phyloP scores from a whole-genome alignment of 2,797 vertebrate genomes.

The Lycodopsis pacificus region DNA sequence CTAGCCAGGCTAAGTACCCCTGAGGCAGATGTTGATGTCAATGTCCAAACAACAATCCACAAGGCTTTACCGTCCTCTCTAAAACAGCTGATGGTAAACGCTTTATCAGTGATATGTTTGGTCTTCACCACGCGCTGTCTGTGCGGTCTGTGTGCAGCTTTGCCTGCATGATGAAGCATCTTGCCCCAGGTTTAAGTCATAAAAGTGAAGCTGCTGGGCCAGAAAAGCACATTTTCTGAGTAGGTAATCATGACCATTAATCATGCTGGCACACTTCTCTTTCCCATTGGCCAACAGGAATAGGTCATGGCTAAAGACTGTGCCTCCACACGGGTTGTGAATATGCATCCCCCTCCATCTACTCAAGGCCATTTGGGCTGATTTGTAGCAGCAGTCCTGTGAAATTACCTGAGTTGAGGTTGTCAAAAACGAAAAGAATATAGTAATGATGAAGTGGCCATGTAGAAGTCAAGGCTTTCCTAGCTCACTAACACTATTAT shows the following conservation, averaged over 20 bases:
- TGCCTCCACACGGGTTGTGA: slow-evolving; percentile 54
- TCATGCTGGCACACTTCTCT: slow-evolving; percentile 80
- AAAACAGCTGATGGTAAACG: slow-evolving; percentile 58
- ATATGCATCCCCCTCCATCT: slow-evolving; percentile 58
- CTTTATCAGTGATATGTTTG: slow-evolving; percentile 61
- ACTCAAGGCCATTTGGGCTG: slow-evolving; percentile 69
- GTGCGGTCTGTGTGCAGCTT: slow-evolving; percentile 59
- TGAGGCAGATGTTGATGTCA: slow-evolving; percentile 35
- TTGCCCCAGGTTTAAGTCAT: slow-evolving; percentile 85
- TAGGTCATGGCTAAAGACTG: slow-evolving; percentile 80
- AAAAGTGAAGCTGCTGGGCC: slow-evolving; percentile 85
- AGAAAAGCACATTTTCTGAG: slow-evolving; percentile 89
- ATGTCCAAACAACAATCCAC: slow-evolving; percentile 33
- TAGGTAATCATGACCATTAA: slow-evolving; percentile 91
- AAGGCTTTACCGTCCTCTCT: slow-evolving; percentile 41
- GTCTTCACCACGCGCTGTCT: slow-evolving; percentile 59
- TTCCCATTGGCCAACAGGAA: slow-evolving; percentile 80
- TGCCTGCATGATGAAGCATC: slow-evolving; percentile 75
- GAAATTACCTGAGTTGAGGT: slow-evolving; percentile 67
- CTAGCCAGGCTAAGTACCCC: not conserved
- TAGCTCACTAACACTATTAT: slow-evolving; percentile 2
- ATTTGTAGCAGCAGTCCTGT: slow-evolving; percentile 59
- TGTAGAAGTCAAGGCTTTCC: slow-evolving; percentile 16
- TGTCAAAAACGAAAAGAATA: slow-evolving; percentile 39
- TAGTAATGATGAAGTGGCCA: slow-evolving; percentile 49